phyloP scores from a whole-genome alignment of 2,888 invertebrate genomes.

The Drosophila maculinotata region DNA sequence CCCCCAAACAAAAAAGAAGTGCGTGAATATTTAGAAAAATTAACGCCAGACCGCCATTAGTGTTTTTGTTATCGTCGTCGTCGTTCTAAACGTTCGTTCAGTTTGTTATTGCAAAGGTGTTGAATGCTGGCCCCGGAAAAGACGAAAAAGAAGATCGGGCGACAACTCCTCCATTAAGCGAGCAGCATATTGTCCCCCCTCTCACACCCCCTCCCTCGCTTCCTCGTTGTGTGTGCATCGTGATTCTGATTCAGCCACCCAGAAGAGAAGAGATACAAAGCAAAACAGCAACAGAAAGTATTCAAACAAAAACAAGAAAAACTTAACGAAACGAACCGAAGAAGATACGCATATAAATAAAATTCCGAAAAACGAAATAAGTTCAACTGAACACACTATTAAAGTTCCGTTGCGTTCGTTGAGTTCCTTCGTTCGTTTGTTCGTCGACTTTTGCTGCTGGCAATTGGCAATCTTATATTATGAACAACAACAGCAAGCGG shows the following conservation, averaged over 20 bases:
- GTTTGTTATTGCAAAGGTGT: slow-evolving; percentile 50
- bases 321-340: slow-evolving; percentile 47
- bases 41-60: slow-evolving; percentile 71
- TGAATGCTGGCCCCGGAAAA: slow-evolving; percentile 60
- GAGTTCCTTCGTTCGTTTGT: no score
- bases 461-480: slow-evolving; percentile 66
- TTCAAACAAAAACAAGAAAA: slow-evolving; percentile 43
- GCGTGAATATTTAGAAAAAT: slow-evolving; percentile 75
- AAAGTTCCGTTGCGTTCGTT: slow-evolving; percentile 59
- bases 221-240: slow-evolving; percentile 58
- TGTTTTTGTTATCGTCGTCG: slow-evolving; percentile 62
- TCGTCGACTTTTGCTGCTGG: slow-evolving; percentile 66
- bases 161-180: slow-evolving; percentile 64
- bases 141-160: slow-evolving; percentile 60
- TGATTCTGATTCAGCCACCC: slow-evolving; percentile 60
- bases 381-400: slow-evolving; percentile 57
- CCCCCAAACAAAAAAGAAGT: slow-evolving; percentile 65
- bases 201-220: slow-evolving; percentile 9
- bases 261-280: slow-evolving; percentile 41
- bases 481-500: slow-evolving; percentile 89
- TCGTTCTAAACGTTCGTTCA: slow-evolving; percentile 43
- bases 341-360: slow-evolving; percentile 56
- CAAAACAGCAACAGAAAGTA: slow-evolving; percentile 47
- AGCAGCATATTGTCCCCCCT: slow-evolving; percentile 59
- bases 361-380: slow-evolving; percentile 56